Conservation (phyloP, 2,113 vertebrate genomes). For the Cyphomyrus plagiostoma region DNA sequence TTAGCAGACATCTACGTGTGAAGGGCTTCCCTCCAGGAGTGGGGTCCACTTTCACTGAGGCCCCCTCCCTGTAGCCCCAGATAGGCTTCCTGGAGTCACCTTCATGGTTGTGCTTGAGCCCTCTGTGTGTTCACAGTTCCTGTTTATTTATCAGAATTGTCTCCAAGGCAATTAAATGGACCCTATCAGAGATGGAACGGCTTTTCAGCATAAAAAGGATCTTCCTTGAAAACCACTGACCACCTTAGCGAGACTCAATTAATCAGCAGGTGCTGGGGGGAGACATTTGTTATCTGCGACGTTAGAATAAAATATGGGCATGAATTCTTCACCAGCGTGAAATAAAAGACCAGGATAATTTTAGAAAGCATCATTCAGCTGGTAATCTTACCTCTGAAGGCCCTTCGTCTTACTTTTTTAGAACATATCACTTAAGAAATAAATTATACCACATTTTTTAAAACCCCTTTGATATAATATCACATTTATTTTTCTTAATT, state of each 20-base stretch:
- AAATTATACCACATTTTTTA: conserved; percentile 50
- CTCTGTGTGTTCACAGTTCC: not conserved
- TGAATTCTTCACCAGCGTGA: conserved; percentile 64
- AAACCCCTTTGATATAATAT: conserved; percentile 13
- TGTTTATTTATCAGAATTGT: conserved; percentile 8
- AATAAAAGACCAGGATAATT: conserved; percentile 74
- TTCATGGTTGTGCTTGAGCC: not conserved
- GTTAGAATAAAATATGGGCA: conserved; percentile 71
- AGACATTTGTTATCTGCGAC: conserved; percentile 65
- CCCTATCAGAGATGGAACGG: conserved; percentile 48
- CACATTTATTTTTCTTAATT: conserved; percentile 15
- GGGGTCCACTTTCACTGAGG: not conserved
- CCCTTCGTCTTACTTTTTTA: conserved; percentile 59
- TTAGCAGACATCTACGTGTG: not conserved
- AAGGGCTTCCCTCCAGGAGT: not conserved
- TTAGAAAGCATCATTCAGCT: conserved; percentile 72
- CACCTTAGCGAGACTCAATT: conserved; percentile 63
- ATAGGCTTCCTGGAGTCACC: not conserved
- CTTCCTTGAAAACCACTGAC: conserved; percentile 42
- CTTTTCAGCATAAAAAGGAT: conserved; percentile 55
- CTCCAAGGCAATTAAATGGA: not conserved
- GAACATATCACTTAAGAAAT: conserved; percentile 56
- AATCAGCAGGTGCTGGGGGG: conserved; percentile 63
- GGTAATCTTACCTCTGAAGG: conserved; percentile 64
- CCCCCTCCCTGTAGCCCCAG: not conserved